Conservation (phyloP, 2,113 vertebrate species). For the Hemiprocne comata region DNA sequence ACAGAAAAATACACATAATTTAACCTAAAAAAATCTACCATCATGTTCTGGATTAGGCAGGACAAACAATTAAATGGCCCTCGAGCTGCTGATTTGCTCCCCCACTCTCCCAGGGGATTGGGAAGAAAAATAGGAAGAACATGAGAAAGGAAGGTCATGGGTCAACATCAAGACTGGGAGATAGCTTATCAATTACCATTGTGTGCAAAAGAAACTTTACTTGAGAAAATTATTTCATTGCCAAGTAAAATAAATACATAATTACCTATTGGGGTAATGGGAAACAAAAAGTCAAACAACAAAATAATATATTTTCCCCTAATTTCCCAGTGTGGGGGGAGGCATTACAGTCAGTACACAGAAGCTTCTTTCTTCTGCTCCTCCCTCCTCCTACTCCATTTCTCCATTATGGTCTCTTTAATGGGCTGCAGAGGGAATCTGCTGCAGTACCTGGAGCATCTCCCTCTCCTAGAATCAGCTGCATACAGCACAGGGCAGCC, state of each 20-base stretch:
- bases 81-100: background rate
- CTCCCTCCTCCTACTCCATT: background rate
- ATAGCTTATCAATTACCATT: background rate
- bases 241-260: background rate
- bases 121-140: background rate
- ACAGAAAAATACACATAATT: background rate
- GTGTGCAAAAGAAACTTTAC: background rate
- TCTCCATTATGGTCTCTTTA: background rate
- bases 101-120: rapidly evolving
- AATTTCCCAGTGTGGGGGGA: background rate
- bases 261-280: background rate
- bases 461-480: background rate
- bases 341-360: background rate
- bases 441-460: rapidly evolving
- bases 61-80: background rate
- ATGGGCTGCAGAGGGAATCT: rapidly evolving
- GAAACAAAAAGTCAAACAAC: background rate
- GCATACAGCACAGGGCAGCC: background rate
- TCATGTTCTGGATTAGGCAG: background rate
- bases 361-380: background rate
- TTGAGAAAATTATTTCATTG: background rate
- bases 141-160: background rate
- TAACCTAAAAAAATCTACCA: background rate
- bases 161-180: background rate
- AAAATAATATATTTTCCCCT: background rate